Evolutionary conservation across 2,797 vertebrate genomes (phyloP), one percentile per base, ranked within the genome.

Genomic region (Phyllotis vaccarum): DNA sequence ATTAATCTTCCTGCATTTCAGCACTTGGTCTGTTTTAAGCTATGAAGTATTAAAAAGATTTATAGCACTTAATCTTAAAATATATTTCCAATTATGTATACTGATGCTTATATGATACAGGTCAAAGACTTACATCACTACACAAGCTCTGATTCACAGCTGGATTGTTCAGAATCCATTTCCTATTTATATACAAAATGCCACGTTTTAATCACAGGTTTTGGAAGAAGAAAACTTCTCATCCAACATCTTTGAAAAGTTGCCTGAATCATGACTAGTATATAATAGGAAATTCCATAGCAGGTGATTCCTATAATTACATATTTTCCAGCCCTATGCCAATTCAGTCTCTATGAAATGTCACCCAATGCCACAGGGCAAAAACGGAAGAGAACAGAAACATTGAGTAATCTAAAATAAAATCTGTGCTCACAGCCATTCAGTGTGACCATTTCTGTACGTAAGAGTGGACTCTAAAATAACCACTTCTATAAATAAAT

Each of bases 331-430:
- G 95, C 22, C 89, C 83, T 97, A 62, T 91, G 74, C 96, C 97
- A 96, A 76, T 88, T 98, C 97, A 98, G 76, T 96, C 94, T 97
- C 97, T 97, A 93, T 96, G 96, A 99, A 99, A 98, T 99, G 98
- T 98, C 98, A 99, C 96, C 98, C 96, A 97, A 52, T 94, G 98
- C 98, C 98, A 98, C 2, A 0, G 98, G 98, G 98, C 94, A 98
- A 98, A 98, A 95, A 16, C 85, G 90, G 78, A 34, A 97, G 80
- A 97, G 58, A 98, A 97, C 74, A 93, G 12, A 74, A 98, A 80
- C 76, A 97, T 95, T 60, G 46, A 31, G 74, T 97, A 98, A 98
- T 98, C 98, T 98, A 93, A 98, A 98, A 98, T 95, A 64, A 98
- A 98, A 96, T 96, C 66, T 93, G 31, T 95, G 76, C 90, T 97